Conservation (phyloP, 2,113 vertebrate species). For the Mesoclemmys tuberculata region DNA sequence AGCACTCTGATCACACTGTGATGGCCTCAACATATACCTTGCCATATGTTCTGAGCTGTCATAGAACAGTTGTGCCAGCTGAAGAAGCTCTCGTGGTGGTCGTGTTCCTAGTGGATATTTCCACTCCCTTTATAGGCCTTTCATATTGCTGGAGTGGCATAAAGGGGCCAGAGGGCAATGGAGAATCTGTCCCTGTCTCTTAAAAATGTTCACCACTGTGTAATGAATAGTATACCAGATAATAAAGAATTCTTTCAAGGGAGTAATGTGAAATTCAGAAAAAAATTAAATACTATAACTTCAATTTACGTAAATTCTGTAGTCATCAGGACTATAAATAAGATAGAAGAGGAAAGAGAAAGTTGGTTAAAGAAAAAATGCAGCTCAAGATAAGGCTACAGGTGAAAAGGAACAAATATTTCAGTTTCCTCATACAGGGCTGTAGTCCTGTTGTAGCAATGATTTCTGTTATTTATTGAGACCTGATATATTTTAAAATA, state of each 20-base stretch:
- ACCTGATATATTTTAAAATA: background rate
- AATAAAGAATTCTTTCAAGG: background rate
- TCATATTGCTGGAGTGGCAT: background rate
- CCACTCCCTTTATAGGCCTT: background rate
- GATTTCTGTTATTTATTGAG: background rate
- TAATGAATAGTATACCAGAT: background rate
- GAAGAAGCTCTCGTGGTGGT: background rate
- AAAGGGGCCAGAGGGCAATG: background rate
- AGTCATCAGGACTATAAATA: background rate
- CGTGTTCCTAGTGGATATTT: background rate
- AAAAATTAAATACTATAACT: background rate
- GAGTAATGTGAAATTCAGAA: background rate
- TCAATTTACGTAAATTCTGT: background rate
- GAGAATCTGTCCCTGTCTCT: background rate
- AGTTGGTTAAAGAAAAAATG: background rate
- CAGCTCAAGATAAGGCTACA: background rate
- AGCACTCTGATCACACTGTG: background rate
- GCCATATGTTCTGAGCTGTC: background rate
- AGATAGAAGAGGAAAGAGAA: background rate
- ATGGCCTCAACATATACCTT: slow-evolving; percentile 2
- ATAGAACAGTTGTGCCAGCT: background rate
- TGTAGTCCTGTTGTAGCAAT: background rate
- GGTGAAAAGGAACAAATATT: background rate
- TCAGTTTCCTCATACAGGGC: background rate
- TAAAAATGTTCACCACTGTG: background rate